Evolutionary conservation across 1,140 invertebrate species (phyloP), one percentile per base, ranked within the genome.

Genomic region (Zelostemma sp.): DNA sequence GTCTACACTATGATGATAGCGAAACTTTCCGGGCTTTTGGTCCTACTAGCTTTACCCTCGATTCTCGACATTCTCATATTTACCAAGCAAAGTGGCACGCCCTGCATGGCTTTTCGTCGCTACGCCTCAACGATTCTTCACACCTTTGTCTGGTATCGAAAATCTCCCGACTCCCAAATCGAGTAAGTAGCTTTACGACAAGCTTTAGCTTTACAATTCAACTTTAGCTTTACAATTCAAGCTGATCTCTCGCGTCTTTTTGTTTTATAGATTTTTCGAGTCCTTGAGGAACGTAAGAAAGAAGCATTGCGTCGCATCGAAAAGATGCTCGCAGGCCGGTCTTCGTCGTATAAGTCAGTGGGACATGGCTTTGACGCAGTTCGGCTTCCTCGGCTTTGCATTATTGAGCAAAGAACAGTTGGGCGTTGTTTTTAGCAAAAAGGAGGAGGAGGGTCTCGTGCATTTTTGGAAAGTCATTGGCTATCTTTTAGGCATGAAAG

Each of bases 401-500:
- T 72, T 95, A 0, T 62, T 93, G 2, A 89, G 89, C 35, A 89
- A 90, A 0, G 81, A 91, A 41, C 79, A 88, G 25, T 85, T 95
- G 21, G 92, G 93, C 0, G 82, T 95, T 1, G 67, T 77, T 1
- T 75, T 77, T 1, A 86, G 85, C 14, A 70, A 85, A 6, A 86
- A 90, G 17, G 91, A 93, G 48, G 73, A 92, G n/a, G 90, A 93
- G 46, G 90, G 90, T n/a, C 91, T 93, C 47, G 80, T 93, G 1
- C 94, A 97, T 77, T 90, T 96, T 70, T 97, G 95, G 95, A 87
- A 89, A 38, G 90, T 93, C 0, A 89, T 96, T 21, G 94, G 94
- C 0, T 88, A 91, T 72, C 80, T 93, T 73, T 86, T 97, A 41
- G 95, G 95, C 1, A 90, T 96, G 11, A 89, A 94, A 63, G 94